phyloP scores from a whole-genome alignment of 2,888 invertebrate genomes.

The Trachelus tabidus region DNA sequence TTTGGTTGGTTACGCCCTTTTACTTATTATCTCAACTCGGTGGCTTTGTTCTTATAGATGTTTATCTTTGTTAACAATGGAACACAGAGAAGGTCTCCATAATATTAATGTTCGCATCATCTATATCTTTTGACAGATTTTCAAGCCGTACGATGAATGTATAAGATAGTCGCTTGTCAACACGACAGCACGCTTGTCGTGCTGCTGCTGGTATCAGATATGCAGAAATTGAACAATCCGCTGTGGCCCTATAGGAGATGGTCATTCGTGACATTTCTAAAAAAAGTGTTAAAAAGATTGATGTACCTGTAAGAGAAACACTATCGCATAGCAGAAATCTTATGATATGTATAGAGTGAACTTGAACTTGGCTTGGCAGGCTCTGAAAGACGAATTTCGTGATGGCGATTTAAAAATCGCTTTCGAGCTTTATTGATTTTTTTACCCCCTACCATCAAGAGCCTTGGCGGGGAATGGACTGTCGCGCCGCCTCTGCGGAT shows the following conservation, averaged over 20 bases:
- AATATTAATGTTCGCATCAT: background rate
- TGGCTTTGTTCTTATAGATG: background rate
- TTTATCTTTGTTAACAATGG: background rate
- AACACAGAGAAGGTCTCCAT: background rate
- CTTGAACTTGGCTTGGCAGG: background rate
- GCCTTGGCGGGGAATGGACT: background rate
- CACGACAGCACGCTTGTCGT: background rate
- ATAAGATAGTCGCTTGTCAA: background rate
- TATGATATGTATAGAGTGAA: background rate
- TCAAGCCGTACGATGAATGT: background rate
- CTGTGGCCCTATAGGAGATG: background rate
- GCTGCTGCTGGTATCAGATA: background rate
- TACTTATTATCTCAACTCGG: background rate
- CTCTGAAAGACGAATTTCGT: background rate
- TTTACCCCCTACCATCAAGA: background rate
- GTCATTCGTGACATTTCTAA: background rate
- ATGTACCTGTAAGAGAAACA: background rate
- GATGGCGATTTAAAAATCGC: constrained; percentile 2
- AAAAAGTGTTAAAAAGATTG: background rate
- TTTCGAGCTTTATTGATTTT: constrained; percentile 6
- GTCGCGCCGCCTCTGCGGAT: constrained; percentile 9
- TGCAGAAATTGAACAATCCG: background rate
- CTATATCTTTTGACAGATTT: background rate
- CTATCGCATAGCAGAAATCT: background rate
- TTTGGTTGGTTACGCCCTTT: background rate